phyloP scores from a whole-genome alignment of 2,113 vertebrate genomes.

The Muntiacus reevesi region DNA sequence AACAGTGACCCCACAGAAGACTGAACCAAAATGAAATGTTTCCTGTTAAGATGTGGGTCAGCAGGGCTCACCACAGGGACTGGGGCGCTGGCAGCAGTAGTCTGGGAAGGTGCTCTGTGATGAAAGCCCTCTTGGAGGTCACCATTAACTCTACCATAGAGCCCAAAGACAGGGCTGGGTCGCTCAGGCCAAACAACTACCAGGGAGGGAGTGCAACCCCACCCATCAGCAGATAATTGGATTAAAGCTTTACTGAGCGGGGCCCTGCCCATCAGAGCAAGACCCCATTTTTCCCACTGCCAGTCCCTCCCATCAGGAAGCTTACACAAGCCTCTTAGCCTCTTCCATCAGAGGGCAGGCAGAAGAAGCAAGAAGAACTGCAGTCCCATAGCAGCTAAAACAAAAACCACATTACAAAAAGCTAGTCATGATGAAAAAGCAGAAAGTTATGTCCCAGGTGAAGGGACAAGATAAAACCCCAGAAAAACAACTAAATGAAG shows the following conservation, averaged over 20 bases:
- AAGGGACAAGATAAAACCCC: background rate
- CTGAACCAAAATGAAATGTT: background rate
- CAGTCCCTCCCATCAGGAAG: background rate
- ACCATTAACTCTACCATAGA: background rate
- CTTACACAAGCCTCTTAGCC: background rate
- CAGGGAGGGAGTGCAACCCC: background rate
- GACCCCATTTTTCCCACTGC: background rate
- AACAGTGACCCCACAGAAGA: background rate
- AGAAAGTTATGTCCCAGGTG: background rate
- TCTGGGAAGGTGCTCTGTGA: background rate
- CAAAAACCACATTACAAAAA: background rate
- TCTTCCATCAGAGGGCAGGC: background rate
- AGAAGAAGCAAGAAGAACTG: background rate
- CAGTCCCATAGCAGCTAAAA: background rate
- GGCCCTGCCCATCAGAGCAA: background rate
- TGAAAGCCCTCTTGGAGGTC: background rate
- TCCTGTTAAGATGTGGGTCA: background rate
- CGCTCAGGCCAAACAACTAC: background rate
- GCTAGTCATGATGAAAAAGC: background rate
- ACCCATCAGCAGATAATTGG: background rate
- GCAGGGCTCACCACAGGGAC: background rate
- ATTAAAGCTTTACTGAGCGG: background rate
- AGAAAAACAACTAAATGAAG: background rate
- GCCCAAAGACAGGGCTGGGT: background rate
- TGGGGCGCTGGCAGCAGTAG: background rate